A percentile compares a stretch with the other conserved stretches of the same genome.
phyloP scores from a whole-genome alignment of 2,888 invertebrate species.

The Hydriomena furcata region DNA sequence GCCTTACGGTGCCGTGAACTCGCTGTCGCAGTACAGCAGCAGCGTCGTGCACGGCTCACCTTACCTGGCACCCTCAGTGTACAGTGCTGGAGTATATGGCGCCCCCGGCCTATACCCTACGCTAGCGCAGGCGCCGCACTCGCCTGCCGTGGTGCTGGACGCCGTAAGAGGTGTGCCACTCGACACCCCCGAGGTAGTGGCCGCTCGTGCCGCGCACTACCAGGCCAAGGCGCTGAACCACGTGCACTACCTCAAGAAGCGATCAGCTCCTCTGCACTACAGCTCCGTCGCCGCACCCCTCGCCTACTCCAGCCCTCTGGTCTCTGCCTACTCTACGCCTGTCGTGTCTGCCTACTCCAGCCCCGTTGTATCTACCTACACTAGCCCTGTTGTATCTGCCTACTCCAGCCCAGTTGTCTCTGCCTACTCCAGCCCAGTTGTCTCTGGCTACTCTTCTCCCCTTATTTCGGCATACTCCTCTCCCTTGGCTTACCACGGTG shows the following conservation, averaged over 20 bases:
- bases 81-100: slow-evolving; percentile 38
- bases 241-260: slow-evolving; percentile 68
- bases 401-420: slow-evolving; percentile 42
- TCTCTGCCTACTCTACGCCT: slow-evolving; percentile 30
- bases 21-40: slow-evolving; percentile 55
- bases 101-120: slow-evolving; percentile 36
- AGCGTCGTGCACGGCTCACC: slow-evolving; percentile 60
- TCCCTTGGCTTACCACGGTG: slow-evolving; percentile 39
- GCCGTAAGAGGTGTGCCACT: slow-evolving; percentile 73
- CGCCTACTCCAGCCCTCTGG: slow-evolving; percentile 35
- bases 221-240: slow-evolving; percentile 72
- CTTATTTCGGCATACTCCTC: slow-evolving; percentile 32
- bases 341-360: slow-evolving; percentile 44
- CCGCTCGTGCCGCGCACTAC: slow-evolving; percentile 73
- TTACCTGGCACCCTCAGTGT: slow-evolving; percentile 42
- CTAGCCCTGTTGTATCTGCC: slow-evolving; percentile 41
- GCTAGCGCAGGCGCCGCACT: slow-evolving; percentile 63
- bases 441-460: slow-evolving; percentile 39
- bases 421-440: slow-evolving; percentile 46
- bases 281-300: slow-evolving; percentile 43
- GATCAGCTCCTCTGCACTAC: slow-evolving; percentile 53
- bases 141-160: slow-evolving; percentile 73
- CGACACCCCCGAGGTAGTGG: slow-evolving; percentile 77
- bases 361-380: slow-evolving; percentile 46
- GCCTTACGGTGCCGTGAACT: slow-evolving; percentile 47